A percentile compares a stretch with the other conserved stretches of the same genome.
Conservation (phyloP, 2,888 invertebrate species). For the Euplexia lucipara region DNA sequence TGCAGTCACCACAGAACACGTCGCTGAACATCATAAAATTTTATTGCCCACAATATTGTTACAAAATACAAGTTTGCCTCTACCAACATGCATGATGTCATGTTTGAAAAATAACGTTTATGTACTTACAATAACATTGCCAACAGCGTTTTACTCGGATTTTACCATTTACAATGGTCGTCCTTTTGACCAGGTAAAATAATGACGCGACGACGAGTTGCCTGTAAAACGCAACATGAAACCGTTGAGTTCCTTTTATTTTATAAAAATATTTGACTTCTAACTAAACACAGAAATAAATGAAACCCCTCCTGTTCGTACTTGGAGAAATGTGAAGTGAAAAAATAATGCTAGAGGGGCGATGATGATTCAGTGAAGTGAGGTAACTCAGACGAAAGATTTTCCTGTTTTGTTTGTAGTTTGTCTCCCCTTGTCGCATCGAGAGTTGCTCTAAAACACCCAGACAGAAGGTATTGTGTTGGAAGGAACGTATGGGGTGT, state of each 20-base stretch:
- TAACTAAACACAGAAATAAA: slow-evolving; percentile 18
- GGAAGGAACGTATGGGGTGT: slow-evolving; percentile 80
- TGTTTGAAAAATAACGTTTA: slow-evolving; percentile 66
- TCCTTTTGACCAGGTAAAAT: slow-evolving; percentile 46
- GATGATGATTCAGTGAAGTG: slow-evolving; percentile 69
- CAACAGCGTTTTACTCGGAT: slow-evolving; percentile 62
- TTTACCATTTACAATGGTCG: slow-evolving; percentile 21
- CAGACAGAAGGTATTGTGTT: slow-evolving; percentile 80
- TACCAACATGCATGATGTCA: slow-evolving; percentile 76
- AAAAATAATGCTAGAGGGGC: slow-evolving; percentile 55
- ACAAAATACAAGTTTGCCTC: slow-evolving; percentile 67
- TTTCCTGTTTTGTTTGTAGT: slow-evolving; percentile 84
- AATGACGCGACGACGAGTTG: slow-evolving; percentile 31
- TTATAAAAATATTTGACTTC: slow-evolving; percentile 2
- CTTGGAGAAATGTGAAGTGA: slow-evolving; percentile 36
- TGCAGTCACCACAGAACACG: slow-evolving; percentile 66
- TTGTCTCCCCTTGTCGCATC: slow-evolving; percentile 80
- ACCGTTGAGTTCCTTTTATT: slow-evolving; percentile 3
- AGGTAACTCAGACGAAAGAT: slow-evolving; percentile 82
- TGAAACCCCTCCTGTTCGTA: slow-evolving; percentile 10
- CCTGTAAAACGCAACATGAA: slow-evolving; percentile 19
- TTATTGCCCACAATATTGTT: slow-evolving; percentile 72
- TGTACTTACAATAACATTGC: slow-evolving; percentile 62
- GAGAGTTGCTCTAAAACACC: slow-evolving; percentile 77
- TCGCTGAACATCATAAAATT: slow-evolving; percentile 74